Percentiles rank a stretch among this genome's conserved stretches.
These are phyloP conservation scores for Campaea margaritaria DNA, from an alignment of 2,888 invertebrate genomes.

Conservation along the genomic window DNA sequence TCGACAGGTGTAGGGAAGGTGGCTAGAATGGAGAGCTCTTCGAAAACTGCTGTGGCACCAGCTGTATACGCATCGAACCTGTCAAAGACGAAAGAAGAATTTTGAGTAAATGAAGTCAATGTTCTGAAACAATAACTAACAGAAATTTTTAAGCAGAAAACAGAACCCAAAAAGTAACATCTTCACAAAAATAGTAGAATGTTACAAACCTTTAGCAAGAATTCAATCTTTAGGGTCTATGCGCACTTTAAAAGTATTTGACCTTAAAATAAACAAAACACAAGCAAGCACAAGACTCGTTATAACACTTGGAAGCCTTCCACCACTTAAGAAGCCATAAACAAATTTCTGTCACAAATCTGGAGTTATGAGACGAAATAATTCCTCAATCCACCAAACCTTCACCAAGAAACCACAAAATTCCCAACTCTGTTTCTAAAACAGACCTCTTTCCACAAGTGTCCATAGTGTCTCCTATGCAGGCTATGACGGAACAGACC, in stretches of 20 bases:
- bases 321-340: no score
- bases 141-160: no score
- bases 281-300: not conserved
- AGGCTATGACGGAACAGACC: conserved; percentile 81
- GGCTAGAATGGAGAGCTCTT: conserved; percentile 73
- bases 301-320: no score
- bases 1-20: conserved; percentile 65
- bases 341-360: no score
- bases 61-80: conserved; percentile 75
- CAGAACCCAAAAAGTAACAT: no score
- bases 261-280: not conserved
- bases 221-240: no score
- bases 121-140: no score
- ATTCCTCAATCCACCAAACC: not conserved
- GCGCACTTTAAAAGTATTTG: not conserved
- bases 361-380: no score
- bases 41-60: conserved; percentile 73
- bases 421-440: not conserved
- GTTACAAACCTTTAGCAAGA: no score
- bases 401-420: not conserved
- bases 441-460: conserved; percentile 76
- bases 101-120: not conserved
- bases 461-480: conserved; percentile 69
- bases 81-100: conserved; percentile 31
- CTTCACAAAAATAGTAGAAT: no score